Conservation (phyloP, 1,140 invertebrate species). For the Phenacoccus solenopsis region DNA sequence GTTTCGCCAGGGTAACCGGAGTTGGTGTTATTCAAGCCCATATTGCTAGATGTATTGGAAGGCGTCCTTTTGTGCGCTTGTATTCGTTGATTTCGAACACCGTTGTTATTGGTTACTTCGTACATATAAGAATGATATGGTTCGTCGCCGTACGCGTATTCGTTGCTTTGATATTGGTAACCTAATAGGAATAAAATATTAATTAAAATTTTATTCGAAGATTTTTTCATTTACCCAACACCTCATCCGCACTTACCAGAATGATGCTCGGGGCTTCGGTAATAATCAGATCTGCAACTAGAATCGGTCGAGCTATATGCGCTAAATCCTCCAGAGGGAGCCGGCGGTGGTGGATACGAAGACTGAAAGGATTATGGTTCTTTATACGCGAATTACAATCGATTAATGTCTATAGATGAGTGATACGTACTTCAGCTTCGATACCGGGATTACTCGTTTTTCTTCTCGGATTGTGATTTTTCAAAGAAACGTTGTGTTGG, state of each 20-base stretch:
- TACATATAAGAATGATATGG: constrained; percentile 26
- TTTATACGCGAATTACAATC: not conserved
- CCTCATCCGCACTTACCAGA: no score
- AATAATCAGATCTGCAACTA: constrained; percentile 15
- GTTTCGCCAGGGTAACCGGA: constrained; percentile 47
- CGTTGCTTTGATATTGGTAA: constrained; percentile 19
- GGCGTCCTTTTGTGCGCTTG: constrained; percentile 50
- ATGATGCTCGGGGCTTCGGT: not conserved
- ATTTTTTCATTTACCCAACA: no score
- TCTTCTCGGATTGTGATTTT: constrained; percentile 41
- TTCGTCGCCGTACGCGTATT: constrained; percentile 44
- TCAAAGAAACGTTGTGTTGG: constrained; percentile 40
- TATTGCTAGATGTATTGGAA: constrained; percentile 56
- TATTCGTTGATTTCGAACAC: constrained; percentile 21
- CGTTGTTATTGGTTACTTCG: not conserved
- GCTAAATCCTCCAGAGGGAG: not conserved
- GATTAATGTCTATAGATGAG: constrained; percentile 30
- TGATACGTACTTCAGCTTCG: constrained; percentile 35
- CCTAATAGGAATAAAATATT: not conserved
- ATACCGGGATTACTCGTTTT: constrained; percentile 52
- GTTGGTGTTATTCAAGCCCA: constrained; percentile 40
- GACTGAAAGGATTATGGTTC: not conserved
- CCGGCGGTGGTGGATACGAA: constrained; percentile 3
- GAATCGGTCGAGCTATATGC: constrained; percentile 8
- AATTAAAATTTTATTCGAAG: no score